These are phyloP conservation scores for Cataglyphis albicans DNA, from an alignment of 2,888 invertebrate genomes.

Conservation along the genomic window DNA sequence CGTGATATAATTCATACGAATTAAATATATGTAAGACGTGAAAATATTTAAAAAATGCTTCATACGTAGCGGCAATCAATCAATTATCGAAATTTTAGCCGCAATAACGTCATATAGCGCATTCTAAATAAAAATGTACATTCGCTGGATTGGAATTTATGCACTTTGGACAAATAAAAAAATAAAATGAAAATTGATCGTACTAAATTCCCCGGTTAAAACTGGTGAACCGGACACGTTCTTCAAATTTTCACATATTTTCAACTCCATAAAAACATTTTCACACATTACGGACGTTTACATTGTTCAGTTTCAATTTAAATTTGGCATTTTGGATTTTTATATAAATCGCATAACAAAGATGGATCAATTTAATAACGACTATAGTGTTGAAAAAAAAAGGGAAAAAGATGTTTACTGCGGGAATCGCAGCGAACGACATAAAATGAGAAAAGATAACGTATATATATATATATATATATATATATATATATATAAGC, in stretches of 20 bases:
- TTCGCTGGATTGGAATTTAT: conserved; percentile 48
- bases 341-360: conserved; percentile 22
- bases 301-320: conserved; percentile 37
- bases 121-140: conserved; percentile 38
- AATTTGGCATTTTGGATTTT: conserved; percentile 18
- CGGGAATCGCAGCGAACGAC: conserved; percentile 7
- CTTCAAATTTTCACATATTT: conserved; percentile 50
- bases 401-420: conserved; percentile 12
- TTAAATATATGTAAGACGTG: conserved; percentile 23
- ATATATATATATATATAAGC: not conserved
- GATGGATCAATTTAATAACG: conserved; percentile 39
- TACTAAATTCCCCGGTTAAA: conserved; percentile 38
- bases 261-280: conserved; percentile 28
- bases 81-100: conserved; percentile 46
- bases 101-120: conserved; percentile 46
- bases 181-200: conserved; percentile 57
- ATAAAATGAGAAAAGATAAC: conserved; percentile 2
- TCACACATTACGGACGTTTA: conserved; percentile 36
- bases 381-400: conserved; percentile 1
- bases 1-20: conserved; percentile 15
- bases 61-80: not conserved
- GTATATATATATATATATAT: not conserved
- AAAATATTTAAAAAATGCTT: conserved; percentile 36
- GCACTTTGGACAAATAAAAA: conserved; percentile 53
- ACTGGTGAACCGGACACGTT: conserved; percentile 40